Percentiles rank a stretch among this genome's conserved stretches.
phyloP scores from a whole-genome alignment of 2,797 vertebrate species.

The Lagocephalus sceleratus region DNA sequence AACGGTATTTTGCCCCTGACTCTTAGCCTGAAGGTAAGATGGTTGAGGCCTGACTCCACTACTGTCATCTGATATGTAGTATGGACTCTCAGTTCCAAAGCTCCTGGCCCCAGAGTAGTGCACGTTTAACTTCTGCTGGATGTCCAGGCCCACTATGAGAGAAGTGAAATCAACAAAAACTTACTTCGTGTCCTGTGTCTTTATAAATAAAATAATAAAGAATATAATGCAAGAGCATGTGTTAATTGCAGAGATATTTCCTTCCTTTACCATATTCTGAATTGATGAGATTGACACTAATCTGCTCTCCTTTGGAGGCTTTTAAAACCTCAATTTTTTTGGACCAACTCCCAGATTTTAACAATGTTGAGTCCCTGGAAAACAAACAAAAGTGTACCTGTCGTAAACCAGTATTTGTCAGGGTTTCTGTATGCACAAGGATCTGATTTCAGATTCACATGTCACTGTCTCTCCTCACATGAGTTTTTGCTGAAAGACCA shows the following conservation, averaged over 20 bases:
- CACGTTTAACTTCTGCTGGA: conserved; percentile 81
- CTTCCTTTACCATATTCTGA: conserved; percentile 87
- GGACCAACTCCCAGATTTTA: conserved; percentile 86
- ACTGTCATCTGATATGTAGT: conserved; percentile 8
- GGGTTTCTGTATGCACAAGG: background rate
- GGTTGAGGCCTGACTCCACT: conserved; percentile 24
- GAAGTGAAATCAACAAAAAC: background rate
- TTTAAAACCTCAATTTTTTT: conserved; percentile 88
- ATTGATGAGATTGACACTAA: conserved; percentile 91
- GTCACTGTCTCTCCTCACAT: conserved; percentile 75
- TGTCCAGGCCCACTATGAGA: conserved; percentile 87
- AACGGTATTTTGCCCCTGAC: conserved; percentile 16
- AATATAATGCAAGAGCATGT: background rate
- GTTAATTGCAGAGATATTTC: conserved; percentile 2
- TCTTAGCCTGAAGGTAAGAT: conserved; percentile 24
- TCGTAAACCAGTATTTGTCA: conserved; percentile 5
- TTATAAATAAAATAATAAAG: background rate
- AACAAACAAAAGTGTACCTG: conserved; percentile 13
- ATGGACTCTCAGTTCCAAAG: conserved; percentile 56
- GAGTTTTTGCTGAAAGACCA: conserved; percentile 90
- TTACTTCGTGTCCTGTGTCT: no score
- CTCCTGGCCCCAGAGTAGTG: conserved; percentile 77
- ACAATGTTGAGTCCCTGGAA: conserved; percentile 83
- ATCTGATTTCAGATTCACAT: background rate
- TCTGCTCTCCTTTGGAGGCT: conserved; percentile 81